phyloP scores from a whole-genome alignment of 1,140 invertebrate species.

The Steinernema khuongi region DNA sequence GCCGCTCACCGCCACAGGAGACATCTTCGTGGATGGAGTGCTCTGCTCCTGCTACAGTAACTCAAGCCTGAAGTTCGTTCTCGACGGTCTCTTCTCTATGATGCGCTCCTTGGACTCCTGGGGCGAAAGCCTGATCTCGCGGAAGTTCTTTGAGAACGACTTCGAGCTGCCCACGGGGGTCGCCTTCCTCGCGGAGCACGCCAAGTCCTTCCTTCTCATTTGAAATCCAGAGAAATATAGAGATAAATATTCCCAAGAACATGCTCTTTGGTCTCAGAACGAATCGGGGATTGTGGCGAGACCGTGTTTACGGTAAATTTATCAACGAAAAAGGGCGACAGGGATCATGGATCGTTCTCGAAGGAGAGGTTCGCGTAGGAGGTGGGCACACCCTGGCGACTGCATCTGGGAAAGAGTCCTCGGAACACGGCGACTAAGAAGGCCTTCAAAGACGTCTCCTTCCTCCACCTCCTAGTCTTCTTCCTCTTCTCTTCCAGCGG shows the following conservation, averaged over 20 bases:
- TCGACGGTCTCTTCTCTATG: conserved; percentile 9
- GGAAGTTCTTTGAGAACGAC: background rate
- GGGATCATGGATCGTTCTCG: too few species aligned
- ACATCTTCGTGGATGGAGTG: conserved; percentile 37
- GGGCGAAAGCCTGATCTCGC: background rate
- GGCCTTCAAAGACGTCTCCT: too few species aligned
- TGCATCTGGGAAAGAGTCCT: too few species aligned
- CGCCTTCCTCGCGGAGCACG: background rate
- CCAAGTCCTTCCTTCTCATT: background rate
- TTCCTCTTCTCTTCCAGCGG: too few species aligned
- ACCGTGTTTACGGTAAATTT: too few species aligned
- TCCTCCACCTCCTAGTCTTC: too few species aligned
- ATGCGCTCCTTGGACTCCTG: background rate
- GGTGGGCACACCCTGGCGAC: too few species aligned
- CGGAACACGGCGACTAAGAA: too few species aligned
- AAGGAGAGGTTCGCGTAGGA: too few species aligned
- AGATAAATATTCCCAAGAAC: background rate
- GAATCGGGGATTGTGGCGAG: too few species aligned
- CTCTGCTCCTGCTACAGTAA: conserved; percentile 37
- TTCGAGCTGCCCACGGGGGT: conserved; percentile 1
- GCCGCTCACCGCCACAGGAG: conserved; percentile 32
- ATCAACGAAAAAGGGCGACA: too few species aligned
- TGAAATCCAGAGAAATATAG: background rate
- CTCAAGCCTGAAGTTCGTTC: conserved; percentile 31
- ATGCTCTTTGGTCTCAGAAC: too few species aligned